Conservation (phyloP, 2,113 vertebrate genomes). For the Butastur rufipennis region DNA sequence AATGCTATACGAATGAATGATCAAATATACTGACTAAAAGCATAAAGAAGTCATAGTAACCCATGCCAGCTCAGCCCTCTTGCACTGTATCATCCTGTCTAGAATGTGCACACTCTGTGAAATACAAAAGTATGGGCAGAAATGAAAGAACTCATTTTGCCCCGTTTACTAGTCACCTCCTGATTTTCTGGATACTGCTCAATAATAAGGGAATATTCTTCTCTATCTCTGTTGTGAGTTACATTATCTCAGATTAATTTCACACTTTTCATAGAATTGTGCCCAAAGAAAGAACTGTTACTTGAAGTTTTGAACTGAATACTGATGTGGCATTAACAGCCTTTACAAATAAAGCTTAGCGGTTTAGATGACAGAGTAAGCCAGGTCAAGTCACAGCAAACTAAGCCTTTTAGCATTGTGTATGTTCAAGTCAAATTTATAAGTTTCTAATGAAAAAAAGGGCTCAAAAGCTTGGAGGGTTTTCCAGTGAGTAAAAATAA, state of each 20-base stretch:
- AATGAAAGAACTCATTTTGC: not conserved
- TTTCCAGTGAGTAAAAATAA: conserved; percentile 61
- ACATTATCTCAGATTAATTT: conserved; percentile 49
- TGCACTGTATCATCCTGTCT: not conserved
- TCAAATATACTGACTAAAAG: not conserved
- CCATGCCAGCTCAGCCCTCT: not conserved
- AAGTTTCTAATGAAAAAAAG: conserved; percentile 61
- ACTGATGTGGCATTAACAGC: conserved; percentile 41
- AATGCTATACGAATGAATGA: not conserved
- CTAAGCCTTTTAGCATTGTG: conserved; percentile 46
- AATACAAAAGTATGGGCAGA: not conserved
- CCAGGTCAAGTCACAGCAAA: conserved; percentile 12
- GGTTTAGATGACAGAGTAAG: conserved; percentile 12
- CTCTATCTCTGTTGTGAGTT: not conserved
- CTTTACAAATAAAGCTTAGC: conserved; percentile 52
- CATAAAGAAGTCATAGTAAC: not conserved
- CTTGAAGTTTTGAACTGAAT: conserved; percentile 34
- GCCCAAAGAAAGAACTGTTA: conserved; percentile 15
- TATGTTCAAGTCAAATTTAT: conserved; percentile 65
- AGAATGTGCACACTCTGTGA: not conserved
- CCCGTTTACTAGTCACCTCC: not conserved
- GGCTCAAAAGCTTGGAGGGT: conserved; percentile 41
- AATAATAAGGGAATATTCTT: not conserved
- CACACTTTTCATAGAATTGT: not conserved
- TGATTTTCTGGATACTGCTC: conserved; percentile 25